These are phyloP conservation scores for Xerus inauris DNA, from an alignment of 2,113 vertebrate species.

Conservation along the genomic window DNA sequence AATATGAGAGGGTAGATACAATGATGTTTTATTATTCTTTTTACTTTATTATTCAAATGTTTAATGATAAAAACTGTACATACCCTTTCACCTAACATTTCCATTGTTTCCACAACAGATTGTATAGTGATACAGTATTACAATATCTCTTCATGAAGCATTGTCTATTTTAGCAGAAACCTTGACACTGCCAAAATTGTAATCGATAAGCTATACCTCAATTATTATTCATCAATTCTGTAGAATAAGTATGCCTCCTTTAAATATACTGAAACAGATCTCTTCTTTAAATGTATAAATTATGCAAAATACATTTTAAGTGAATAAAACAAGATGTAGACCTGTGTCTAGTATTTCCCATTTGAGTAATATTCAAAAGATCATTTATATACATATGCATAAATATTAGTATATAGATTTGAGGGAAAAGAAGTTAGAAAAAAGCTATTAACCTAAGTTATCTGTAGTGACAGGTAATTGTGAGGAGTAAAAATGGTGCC, in stretches of 20 bases:
- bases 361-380: not conserved
- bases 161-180: not conserved
- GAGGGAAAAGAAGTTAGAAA: not conserved
- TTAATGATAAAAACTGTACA: not conserved
- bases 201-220: not conserved
- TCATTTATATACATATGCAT: not conserved
- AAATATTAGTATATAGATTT: not conserved
- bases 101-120: not conserved
- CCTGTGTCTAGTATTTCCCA: not conserved
- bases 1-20: not conserved
- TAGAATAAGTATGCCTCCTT: not conserved
- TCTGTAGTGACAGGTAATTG: not conserved
- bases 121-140: not conserved
- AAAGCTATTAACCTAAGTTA: not conserved
- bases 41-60: not conserved
- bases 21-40: not conserved
- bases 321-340: not conserved
- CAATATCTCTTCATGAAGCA: not conserved
- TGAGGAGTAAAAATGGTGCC: not conserved
- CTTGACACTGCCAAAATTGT: not conserved
- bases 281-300: not conserved
- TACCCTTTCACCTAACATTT: not conserved
- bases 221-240: not conserved
- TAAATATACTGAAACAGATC: not conserved
- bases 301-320: not conserved